Percentiles rank a stretch among this genome's conserved stretches.
These are phyloP conservation scores for Coturnix japonica DNA, from an alignment of 2,113 vertebrate species.

Conservation along the genomic window DNA sequence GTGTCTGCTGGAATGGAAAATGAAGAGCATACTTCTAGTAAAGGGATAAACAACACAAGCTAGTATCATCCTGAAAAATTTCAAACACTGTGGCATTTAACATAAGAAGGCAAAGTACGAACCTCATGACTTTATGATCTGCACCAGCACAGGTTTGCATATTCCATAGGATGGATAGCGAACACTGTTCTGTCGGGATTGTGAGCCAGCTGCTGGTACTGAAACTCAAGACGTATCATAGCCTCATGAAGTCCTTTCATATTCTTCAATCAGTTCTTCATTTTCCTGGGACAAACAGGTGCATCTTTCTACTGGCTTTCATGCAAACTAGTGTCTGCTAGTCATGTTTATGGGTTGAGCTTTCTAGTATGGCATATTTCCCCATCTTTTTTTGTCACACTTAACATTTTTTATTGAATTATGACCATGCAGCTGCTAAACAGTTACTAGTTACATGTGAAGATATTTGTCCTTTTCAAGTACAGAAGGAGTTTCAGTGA, in stretches of 20 bases:
- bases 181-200: background rate
- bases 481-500: background rate
- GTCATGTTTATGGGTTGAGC: background rate
- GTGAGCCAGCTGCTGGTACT: background rate
- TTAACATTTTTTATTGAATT: background rate
- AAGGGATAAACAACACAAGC: background rate
- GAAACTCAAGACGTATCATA: background rate
- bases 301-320: background rate
- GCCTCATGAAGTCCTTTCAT: background rate
- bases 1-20: background rate
- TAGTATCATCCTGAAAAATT: background rate
- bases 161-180: background rate
- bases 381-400: background rate
- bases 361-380: background rate
- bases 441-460: background rate
- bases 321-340: background rate
- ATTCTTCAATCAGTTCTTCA: background rate
- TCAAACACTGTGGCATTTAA: background rate
- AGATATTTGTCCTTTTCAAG: background rate
- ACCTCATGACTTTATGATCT: background rate
- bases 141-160: background rate
- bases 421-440: background rate
- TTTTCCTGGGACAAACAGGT: accelerated
- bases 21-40: background rate
- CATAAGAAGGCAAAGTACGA: background rate